Percentiles rank a stretch among this genome's conserved stretches.
phyloP scores from a whole-genome alignment of 2,888 invertebrate genomes.

The Coecobrya sp. region DNA sequence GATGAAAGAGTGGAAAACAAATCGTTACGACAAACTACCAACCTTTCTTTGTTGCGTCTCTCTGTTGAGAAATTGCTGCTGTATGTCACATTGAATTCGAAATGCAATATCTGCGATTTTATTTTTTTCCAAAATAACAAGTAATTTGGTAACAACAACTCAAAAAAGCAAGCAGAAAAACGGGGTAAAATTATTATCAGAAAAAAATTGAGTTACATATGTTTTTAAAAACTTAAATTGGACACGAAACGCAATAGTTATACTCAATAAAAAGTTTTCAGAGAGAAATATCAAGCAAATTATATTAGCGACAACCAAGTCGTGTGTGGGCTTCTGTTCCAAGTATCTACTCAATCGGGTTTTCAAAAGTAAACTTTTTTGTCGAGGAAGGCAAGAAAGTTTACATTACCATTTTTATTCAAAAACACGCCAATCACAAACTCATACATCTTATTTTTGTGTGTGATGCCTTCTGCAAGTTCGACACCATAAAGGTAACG shows the following conservation, averaged over 20 bases:
- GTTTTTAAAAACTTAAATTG: neutral
- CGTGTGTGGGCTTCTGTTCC: no score
- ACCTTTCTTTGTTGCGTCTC: neutral
- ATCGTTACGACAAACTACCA: neutral
- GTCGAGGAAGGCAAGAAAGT: no score
- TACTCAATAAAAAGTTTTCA: neutral
- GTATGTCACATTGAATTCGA: slow-evolving; percentile 7
- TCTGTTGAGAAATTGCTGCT: neutral
- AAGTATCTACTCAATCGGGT: no score
- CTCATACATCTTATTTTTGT: no score
- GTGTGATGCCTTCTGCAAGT: no score
- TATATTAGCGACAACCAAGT: no score
- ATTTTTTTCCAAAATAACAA: slow-evolving; percentile 11
- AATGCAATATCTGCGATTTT: slow-evolving; percentile 20
- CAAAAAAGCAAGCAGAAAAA: neutral
- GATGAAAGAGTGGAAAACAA: neutral
- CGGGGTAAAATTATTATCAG: neutral
- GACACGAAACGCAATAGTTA: neutral
- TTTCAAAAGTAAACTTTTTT: no score
- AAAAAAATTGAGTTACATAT: neutral
- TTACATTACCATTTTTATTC: no score
- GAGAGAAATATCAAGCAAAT: no score
- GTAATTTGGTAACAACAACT: slow-evolving; percentile 5
- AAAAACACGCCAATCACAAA: no score
- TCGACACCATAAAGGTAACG: no score